phyloP scores from a whole-genome alignment of 2,797 vertebrate genomes.

The Crocidura indochinensis region DNA sequence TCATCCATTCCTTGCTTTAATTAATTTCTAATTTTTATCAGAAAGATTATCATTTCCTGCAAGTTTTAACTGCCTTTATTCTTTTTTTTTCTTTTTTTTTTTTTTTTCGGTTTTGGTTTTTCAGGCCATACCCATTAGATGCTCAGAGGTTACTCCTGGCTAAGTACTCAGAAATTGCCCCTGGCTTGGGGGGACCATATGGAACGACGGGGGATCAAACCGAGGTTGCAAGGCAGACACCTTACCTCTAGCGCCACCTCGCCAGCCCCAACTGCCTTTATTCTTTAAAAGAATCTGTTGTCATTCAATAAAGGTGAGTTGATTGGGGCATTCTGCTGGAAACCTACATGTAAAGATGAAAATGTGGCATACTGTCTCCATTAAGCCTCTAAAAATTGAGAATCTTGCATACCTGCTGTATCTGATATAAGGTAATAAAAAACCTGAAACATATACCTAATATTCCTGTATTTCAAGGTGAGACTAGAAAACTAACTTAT shows the following conservation, averaged over 20 bases:
- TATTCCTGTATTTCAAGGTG: slow-evolving; percentile 40
- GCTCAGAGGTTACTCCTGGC: too few species aligned
- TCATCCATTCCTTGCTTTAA: slow-evolving; percentile 8
- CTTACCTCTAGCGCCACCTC: too few species aligned
- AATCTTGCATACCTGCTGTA: neutral
- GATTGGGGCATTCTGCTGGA: neutral
- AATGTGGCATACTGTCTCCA: neutral
- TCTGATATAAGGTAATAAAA: slow-evolving; percentile 8
- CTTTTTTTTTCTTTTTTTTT: too few species aligned
- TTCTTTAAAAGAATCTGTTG: neutral
- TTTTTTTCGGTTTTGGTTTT: too few species aligned
- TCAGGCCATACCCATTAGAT: too few species aligned
- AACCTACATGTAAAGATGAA: neutral
- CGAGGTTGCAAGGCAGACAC: too few species aligned
- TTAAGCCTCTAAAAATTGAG: slow-evolving; percentile 6
- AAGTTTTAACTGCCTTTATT: slow-evolving; percentile 22
- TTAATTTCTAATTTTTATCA: slow-evolving; percentile 43
- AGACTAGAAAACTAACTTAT: slow-evolving; percentile 35
- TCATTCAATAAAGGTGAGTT: slow-evolving; percentile 43
- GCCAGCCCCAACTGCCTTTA: neutral
- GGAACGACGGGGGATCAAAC: too few species aligned
- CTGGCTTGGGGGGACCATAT: too few species aligned
- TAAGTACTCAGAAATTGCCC: too few species aligned
- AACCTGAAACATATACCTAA: slow-evolving; percentile 44
- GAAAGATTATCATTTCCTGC: slow-evolving; percentile 32